Percentiles rank a stretch among this genome's conserved stretches.
phyloP scores from a whole-genome alignment of 2,113 vertebrate genomes.

The Furnarius figulus region DNA sequence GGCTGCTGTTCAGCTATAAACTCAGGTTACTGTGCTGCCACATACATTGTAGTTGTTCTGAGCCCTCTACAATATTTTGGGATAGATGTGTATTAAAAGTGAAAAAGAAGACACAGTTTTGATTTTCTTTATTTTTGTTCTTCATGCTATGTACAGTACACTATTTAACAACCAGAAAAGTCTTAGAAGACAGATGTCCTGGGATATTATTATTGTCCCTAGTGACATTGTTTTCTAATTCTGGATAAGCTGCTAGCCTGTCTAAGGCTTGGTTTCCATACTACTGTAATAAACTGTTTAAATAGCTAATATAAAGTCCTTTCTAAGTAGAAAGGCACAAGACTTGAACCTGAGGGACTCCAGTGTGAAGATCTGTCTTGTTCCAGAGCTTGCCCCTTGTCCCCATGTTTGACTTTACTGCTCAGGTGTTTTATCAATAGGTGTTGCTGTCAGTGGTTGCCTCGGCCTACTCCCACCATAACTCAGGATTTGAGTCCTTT shows the following conservation, averaged over 20 bases:
- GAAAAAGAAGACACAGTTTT: background rate
- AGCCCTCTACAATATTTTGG: background rate
- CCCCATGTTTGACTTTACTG: background rate
- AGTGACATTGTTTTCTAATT: background rate
- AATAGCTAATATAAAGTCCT: background rate
- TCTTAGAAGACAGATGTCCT: background rate
- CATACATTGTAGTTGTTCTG: background rate
- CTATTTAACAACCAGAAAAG: background rate
- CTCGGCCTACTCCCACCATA: rapidly evolving
- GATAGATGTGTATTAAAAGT: background rate
- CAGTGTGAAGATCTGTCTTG: rapidly evolving
- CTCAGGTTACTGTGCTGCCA: background rate
- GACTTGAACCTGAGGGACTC: background rate
- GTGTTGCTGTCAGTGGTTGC: background rate
- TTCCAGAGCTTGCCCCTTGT: background rate
- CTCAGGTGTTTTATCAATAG: background rate
- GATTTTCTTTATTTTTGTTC: background rate
- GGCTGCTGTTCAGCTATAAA: background rate
- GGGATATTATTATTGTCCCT: background rate
- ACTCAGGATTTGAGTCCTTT: background rate
- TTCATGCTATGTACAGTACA: background rate
- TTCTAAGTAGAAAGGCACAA: background rate
- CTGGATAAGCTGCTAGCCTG: background rate
- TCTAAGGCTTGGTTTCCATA: background rate
- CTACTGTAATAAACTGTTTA: background rate